Conservation (phyloP, 2,888 invertebrate species). For the Conistra vaccinii region DNA sequence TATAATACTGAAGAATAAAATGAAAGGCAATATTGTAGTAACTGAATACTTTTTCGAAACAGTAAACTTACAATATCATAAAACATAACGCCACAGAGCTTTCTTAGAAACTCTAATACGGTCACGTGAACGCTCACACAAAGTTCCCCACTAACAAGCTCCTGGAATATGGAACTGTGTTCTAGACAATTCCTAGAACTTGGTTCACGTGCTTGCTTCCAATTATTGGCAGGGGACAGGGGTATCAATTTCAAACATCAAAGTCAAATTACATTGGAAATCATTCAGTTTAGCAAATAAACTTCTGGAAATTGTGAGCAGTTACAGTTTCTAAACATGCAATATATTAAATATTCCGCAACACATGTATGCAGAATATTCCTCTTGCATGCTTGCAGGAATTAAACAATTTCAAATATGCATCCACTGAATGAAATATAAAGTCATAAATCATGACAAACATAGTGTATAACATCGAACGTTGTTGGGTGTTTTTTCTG, state of each 20-base stretch:
- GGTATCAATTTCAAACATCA: neutral
- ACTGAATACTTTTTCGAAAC: neutral
- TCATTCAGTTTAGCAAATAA: neutral
- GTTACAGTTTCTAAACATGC: neutral
- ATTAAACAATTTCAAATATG: neutral
- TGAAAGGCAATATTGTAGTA: neutral
- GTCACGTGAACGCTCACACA: neutral
- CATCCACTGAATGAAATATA: neutral
- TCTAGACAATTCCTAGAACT: neutral
- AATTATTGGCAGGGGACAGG: neutral
- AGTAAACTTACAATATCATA: neutral
- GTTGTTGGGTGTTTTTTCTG: neutral
- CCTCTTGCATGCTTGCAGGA: neutral
- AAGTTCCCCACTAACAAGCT: slow-evolving; percentile 5
- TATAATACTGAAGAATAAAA: neutral
- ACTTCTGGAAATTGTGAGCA: neutral
- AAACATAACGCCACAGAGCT: neutral
- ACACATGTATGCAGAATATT: neutral
- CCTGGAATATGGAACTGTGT: neutral
- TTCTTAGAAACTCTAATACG: slow-evolving; percentile 3
- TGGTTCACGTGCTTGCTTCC: neutral
- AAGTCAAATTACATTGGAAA: neutral
- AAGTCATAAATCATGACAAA: neutral
- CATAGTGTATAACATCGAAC: no score
- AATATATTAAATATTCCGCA: neutral